A percentile compares a stretch with the other conserved stretches of the same genome.
phyloP scores from a whole-genome alignment of 2,113 vertebrate genomes.

The Nyctibius bracteatus region DNA sequence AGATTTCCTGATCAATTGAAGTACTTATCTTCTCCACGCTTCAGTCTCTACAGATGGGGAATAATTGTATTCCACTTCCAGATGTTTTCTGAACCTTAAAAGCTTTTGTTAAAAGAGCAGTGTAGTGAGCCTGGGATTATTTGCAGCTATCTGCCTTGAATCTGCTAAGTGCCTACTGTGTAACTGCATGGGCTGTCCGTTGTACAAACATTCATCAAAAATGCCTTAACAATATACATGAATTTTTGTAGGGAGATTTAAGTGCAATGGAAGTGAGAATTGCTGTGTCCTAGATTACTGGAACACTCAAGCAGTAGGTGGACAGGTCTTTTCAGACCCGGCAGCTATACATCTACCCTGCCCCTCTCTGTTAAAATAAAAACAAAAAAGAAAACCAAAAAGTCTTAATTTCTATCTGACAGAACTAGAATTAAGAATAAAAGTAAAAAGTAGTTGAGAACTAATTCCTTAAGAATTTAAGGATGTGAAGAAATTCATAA shows the following conservation, averaged over 20 bases:
- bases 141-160: neutral
- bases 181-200: neutral
- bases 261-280: neutral
- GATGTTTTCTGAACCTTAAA: neutral
- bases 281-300: neutral
- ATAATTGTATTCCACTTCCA: neutral
- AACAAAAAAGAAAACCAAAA: neutral
- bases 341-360: neutral
- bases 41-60: neutral
- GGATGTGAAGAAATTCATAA: neutral
- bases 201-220: neutral
- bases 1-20: neutral
- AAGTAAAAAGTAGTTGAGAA: neutral
- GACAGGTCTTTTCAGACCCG: neutral
- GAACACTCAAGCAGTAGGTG: neutral
- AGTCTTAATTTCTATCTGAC: neutral
- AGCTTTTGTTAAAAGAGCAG: neutral
- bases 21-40: neutral
- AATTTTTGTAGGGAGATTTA: neutral
- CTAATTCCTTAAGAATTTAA: neutral
- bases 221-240: neutral
- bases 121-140: neutral
- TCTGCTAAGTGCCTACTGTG: neutral
- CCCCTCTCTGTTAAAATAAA: neutral
- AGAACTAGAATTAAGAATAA: neutral